A percentile compares a stretch with the other conserved stretches of the same genome.
Evolutionary conservation across 2,888 invertebrate genomes (phyloP).

Genomic region (Troides aeacus): DNA sequence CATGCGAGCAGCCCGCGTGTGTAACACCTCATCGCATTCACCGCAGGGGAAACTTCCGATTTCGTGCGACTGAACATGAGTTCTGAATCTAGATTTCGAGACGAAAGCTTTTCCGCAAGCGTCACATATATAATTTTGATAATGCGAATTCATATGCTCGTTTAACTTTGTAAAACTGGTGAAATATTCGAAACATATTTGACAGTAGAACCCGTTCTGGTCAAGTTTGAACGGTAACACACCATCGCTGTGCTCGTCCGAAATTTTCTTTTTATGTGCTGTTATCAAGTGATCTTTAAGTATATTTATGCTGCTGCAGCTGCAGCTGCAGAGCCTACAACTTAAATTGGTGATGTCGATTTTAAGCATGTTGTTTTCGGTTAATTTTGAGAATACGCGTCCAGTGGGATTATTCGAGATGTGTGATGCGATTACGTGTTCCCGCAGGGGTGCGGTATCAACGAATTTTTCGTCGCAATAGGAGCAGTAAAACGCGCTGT

Average conservation of each 20-base stretch:
- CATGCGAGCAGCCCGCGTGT: constrained; percentile 57
- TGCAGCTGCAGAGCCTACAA: constrained; percentile 57
- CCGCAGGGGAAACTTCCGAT: constrained; percentile 64
- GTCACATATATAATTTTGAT: constrained; percentile 68
- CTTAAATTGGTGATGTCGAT: constrained; percentile 60
- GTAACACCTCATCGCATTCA: constrained; percentile 55
- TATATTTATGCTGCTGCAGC: constrained; percentile 47
- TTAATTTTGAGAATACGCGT: constrained; percentile 62
- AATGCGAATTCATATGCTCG: constrained; percentile 70
- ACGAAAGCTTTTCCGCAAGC: constrained; percentile 68
- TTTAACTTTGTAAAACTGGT: constrained; percentile 61
- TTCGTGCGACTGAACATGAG: constrained; percentile 65
- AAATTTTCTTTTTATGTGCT: constrained; percentile 49
- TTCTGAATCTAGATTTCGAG: constrained; percentile 63
- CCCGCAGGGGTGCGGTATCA: constrained; percentile 52
- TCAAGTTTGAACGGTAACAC: constrained; percentile 67
- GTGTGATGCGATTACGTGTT: constrained; percentile 55
- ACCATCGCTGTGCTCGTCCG: constrained; percentile 61
- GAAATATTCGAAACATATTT: constrained; percentile 55
- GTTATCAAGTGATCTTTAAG: constrained; percentile 57
- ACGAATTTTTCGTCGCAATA: constrained; percentile 65
- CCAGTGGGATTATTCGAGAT: constrained; percentile 52
- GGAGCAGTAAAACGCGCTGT: constrained; percentile 65
- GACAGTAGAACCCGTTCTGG: constrained; percentile 54
- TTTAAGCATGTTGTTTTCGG: constrained; percentile 72